These are phyloP conservation scores for Cheilosia soror DNA, from an alignment of 2,888 invertebrate genomes.

Conservation along the genomic window DNA sequence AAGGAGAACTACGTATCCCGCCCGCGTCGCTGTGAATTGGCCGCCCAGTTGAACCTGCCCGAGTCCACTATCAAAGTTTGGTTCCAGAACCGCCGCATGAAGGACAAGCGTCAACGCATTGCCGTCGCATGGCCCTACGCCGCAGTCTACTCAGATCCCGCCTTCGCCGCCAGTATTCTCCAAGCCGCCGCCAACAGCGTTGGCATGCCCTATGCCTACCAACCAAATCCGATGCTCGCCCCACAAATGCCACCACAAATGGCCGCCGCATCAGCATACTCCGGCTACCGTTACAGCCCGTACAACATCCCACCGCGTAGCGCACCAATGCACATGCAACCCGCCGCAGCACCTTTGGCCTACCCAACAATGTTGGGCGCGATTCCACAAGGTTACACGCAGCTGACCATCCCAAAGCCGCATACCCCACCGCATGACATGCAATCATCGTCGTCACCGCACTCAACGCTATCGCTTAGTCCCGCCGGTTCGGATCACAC, in stretches of 20 bases:
- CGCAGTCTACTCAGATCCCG: conserved; percentile 96
- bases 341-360: conserved; percentile 77
- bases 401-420: conserved; percentile 80
- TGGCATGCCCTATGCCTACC: conserved; percentile 87
- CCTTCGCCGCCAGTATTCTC: conserved; percentile 95
- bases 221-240: conserved; percentile 85
- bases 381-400: conserved; percentile 79
- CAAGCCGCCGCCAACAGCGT: conserved; percentile 93
- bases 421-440: conserved; percentile 83
- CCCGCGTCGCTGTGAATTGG: conserved; percentile 96
- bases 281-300: conserved; percentile 84
- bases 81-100: conserved; percentile 88
- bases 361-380: conserved; percentile 78
- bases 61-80: conserved; percentile 99
- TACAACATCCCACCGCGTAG: conserved; percentile 85
- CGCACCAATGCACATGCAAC: conserved; percentile 81
- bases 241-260: conserved; percentile 85
- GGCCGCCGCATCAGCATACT: conserved; percentile 79
- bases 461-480: conserved; percentile 83
- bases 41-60: conserved; percentile 95
- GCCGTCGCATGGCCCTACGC: conserved; percentile 98
- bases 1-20: conserved; percentile 99
- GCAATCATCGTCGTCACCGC: conserved; percentile 83
- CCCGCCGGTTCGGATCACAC: conserved; percentile 83
- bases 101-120: conserved; percentile 97